phyloP scores from a whole-genome alignment of 2,888 invertebrate genomes.

The Ctena decussata region DNA sequence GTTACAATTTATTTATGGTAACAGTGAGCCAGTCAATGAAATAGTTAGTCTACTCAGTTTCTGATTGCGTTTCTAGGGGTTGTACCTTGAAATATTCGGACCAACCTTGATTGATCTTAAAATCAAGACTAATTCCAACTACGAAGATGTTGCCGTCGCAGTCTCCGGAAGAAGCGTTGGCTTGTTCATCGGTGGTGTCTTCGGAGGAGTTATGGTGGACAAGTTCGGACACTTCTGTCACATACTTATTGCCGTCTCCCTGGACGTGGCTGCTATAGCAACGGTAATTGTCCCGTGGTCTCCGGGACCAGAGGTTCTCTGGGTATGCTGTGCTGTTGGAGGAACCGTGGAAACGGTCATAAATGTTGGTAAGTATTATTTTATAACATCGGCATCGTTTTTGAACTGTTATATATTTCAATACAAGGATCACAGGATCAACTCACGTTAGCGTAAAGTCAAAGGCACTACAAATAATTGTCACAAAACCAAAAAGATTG shows the following conservation, averaged over 20 bases:
- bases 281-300: conserved; percentile 63
- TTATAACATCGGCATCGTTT: too few relatives aligned
- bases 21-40: too few relatives aligned
- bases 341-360: conserved; percentile 72
- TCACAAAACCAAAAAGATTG: too few relatives aligned
- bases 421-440: too few relatives aligned
- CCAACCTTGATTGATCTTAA: conserved; percentile 74
- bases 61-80: conserved; percentile 60
- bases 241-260: conserved; percentile 66
- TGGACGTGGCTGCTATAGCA: conserved; percentile 59
- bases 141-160: conserved; percentile 73
- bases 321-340: conserved; percentile 62
- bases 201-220: conserved; percentile 65
- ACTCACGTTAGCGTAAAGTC: too few relatives aligned
- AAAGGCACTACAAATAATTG: too few relatives aligned
- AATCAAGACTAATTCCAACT: conserved; percentile 60
- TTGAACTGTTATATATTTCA: too few relatives aligned
- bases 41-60: too few relatives aligned
- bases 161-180: conserved; percentile 70
- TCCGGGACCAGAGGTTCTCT: conserved; percentile 47
- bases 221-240: conserved; percentile 63
- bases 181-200: conserved; percentile 51
- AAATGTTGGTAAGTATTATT: conserved; percentile 66
- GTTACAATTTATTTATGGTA: too few relatives aligned
- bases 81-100: conserved; percentile 72